Percentiles rank a stretch among this genome's conserved stretches.
Conservation (phyloP, 2,888 invertebrate genomes). For the Hermaeophaga mercurialis region DNA sequence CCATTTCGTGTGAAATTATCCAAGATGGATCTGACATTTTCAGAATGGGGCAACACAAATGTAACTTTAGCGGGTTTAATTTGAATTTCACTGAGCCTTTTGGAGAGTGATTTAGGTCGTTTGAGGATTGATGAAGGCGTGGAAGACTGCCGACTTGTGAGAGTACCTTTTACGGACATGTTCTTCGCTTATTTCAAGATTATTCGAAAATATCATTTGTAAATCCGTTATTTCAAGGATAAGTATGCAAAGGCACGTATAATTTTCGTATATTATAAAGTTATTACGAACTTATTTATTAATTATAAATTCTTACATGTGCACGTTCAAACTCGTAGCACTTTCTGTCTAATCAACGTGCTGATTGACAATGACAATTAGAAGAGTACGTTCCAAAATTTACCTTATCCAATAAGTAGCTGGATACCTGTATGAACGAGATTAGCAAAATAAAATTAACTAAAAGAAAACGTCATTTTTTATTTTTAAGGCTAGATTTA, state of each 20-base stretch:
- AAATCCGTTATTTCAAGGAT: neutral
- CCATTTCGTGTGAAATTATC: slow-evolving; percentile 54
- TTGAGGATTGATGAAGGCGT: slow-evolving; percentile 47
- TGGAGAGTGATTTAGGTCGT: slow-evolving; percentile 39
- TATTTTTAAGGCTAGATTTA: neutral
- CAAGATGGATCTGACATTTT: slow-evolving; percentile 59
- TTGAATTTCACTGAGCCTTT: slow-evolving; percentile 38
- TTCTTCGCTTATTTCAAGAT: neutral
- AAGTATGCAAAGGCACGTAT: too few relatives aligned
- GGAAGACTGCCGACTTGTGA: slow-evolving; percentile 22
- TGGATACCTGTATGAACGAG: too few relatives aligned
- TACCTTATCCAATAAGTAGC: too few relatives aligned
- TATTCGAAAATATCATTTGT: slow-evolving; percentile 5
- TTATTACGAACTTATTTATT: too few relatives aligned
- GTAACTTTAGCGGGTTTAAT: slow-evolving; percentile 49
- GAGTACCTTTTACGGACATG: slow-evolving; percentile 37
- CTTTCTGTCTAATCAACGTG: neutral
- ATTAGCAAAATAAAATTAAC: neutral
- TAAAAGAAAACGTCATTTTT: too few relatives aligned
- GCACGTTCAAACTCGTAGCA: neutral
- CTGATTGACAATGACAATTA: too few relatives aligned
- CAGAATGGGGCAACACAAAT: slow-evolving; percentile 59
- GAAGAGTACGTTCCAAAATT: too few relatives aligned
- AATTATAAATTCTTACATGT: neutral
- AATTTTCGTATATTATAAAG: too few relatives aligned